Evolutionary conservation across 2,797 vertebrate genomes (phyloP).

Genomic region (Todus mexicanus): DNA sequence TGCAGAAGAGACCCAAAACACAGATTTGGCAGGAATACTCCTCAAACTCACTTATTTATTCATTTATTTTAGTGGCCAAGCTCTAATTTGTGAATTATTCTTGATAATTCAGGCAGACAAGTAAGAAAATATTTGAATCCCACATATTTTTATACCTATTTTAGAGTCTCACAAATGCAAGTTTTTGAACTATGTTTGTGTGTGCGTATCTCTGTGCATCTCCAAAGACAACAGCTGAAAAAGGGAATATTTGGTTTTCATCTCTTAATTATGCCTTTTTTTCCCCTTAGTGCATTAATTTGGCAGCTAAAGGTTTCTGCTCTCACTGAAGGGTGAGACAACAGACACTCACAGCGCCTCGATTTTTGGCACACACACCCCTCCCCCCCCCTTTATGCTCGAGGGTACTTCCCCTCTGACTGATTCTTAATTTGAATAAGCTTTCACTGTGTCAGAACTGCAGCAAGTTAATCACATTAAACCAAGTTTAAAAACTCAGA

Average conservation of each 20-base stretch:
- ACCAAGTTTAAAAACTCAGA: constrained; percentile 10
- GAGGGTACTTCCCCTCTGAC: constrained; percentile 29
- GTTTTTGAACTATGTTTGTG: not conserved
- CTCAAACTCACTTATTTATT: constrained; percentile 38
- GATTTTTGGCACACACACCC: constrained; percentile 5
- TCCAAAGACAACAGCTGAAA: constrained; percentile 46
- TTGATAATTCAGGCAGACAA: constrained; percentile 21
- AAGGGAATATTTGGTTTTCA: not conserved
- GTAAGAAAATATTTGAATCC: not conserved
- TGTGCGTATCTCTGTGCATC: not conserved
- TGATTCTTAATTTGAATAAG: constrained; percentile 51
- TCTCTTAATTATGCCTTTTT: constrained; percentile 8
- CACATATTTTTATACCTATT: not conserved
- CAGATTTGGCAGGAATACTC: not conserved
- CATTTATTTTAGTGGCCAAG: constrained; percentile 29
- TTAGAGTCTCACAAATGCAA: not conserved
- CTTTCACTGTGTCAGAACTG: constrained; percentile 14
- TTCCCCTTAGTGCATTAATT: not conserved
- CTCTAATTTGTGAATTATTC: constrained; percentile 43
- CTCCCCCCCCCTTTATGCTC: constrained; percentile 30
- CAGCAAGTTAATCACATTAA: constrained; percentile 45
- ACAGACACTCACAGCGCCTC: not conserved
- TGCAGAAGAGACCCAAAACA: not conserved
- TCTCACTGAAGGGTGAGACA: not conserved
- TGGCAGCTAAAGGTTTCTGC: constrained; percentile 9